A percentile compares a stretch with the other conserved stretches of the same genome.
Evolutionary conservation across 2,113 vertebrate genomes (phyloP).

Genomic region (Nothobranchius kuhntae): DNA sequence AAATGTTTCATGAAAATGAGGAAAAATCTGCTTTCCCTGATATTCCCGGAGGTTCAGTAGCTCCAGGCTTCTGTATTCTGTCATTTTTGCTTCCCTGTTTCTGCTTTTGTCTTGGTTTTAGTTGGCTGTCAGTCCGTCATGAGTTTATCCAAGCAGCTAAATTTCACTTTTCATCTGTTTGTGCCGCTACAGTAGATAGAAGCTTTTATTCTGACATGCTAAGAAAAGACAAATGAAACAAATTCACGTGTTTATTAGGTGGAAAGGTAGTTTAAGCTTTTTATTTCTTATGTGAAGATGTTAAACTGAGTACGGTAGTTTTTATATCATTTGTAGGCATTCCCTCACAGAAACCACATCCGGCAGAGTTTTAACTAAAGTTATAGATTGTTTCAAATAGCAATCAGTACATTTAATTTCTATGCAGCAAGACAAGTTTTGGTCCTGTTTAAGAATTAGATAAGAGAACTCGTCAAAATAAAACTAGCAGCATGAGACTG

Average conservation of each 20-base stretch:
- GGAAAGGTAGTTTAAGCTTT: constrained; percentile 60
- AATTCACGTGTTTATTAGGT: constrained; percentile 44
- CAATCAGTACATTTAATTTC: no score
- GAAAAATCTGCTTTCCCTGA: constrained; percentile 28
- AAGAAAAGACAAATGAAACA: constrained; percentile 15
- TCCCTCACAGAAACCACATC: constrained; percentile 13
- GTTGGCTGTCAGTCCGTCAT: constrained; percentile 62
- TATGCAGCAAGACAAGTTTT: no score
- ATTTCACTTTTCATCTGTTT: constrained; percentile 55
- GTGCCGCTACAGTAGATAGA: constrained; percentile 60
- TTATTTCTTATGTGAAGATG: constrained; percentile 32
- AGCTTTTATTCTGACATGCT: constrained; percentile 39
- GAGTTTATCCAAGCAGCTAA: constrained; percentile 43
- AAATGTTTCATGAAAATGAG: constrained; percentile 20
- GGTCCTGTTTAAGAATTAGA: no score
- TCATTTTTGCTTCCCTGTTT: constrained; percentile 38
- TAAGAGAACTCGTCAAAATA: no score
- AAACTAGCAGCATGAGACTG: no score
- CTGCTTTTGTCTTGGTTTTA: constrained; percentile 51
- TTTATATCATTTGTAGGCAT: constrained; percentile 12
- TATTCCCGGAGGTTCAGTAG: constrained; percentile 20
- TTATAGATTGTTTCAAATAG: no score
- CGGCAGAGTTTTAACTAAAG: constrained; percentile 6
- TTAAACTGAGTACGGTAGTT: constrained; percentile 29
- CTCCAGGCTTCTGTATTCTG: constrained; percentile 39